A percentile compares a stretch with the other conserved stretches of the same genome.
Conservation (phyloP, 2,797 vertebrate species). For the Microchirus variegatus region DNA sequence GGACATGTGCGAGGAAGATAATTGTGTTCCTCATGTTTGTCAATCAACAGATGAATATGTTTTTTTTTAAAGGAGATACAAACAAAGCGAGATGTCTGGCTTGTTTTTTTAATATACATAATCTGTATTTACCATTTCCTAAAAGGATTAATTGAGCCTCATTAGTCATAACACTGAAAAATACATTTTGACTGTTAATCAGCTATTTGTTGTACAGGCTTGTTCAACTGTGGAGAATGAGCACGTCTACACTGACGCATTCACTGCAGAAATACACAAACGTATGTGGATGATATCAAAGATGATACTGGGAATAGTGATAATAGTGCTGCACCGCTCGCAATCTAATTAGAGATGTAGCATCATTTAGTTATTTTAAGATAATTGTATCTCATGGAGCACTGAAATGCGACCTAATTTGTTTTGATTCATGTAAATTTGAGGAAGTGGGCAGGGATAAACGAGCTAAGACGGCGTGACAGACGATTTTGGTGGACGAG, state of each 20-base stretch:
- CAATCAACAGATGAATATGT: neutral
- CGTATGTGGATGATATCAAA: too few relatives aligned
- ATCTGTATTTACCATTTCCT: neutral
- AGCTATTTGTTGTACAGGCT: too few relatives aligned
- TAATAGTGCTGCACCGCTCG: too few relatives aligned
- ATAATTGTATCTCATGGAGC: neutral
- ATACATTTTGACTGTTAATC: too few relatives aligned
- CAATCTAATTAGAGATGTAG: too few relatives aligned
- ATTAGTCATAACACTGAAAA: neutral
- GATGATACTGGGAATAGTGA: too few relatives aligned
- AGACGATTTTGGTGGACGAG: too few relatives aligned
- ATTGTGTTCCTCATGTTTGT: neutral
- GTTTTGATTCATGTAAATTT: slow-evolving; percentile 1
- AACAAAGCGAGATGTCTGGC: neutral
- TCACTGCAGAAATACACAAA: too few relatives aligned
- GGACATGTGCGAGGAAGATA: neutral
- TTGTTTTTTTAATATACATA: neutral
- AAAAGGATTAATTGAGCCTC: neutral
- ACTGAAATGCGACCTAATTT: neutral
- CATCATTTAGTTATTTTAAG: too few relatives aligned
- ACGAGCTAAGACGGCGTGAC: neutral
- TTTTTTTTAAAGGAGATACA: neutral
- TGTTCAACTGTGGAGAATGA: too few relatives aligned
- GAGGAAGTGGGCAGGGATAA: neutral
- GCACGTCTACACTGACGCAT: too few relatives aligned